A percentile compares a stretch with the other conserved stretches of the same genome.
Conservation (phyloP, 2,888 invertebrate species). For the Halictus quadricinctus region DNA sequence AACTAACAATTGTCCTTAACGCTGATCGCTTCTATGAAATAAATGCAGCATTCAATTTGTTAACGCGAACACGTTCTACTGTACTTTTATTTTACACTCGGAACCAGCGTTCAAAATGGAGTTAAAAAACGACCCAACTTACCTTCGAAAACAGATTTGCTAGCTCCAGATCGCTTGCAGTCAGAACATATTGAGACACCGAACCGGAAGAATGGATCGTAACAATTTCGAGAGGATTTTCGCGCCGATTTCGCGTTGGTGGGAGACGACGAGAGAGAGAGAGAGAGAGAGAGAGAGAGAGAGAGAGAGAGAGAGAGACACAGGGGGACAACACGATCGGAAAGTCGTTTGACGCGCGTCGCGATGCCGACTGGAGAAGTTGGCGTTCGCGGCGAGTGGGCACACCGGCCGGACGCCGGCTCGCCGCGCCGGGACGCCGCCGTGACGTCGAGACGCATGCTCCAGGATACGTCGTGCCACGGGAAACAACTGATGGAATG, state of each 20-base stretch:
- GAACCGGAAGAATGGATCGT: neutral
- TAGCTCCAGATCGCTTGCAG: neutral
- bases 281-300: neutral
- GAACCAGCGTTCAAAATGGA: too few relatives aligned
- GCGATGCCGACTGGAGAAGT: slow-evolving; percentile 74
- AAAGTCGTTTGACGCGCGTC: slow-evolving; percentile 71
- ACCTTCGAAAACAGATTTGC: slow-evolving; percentile 11
- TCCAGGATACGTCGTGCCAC: slow-evolving; percentile 28
- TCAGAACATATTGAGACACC: neutral
- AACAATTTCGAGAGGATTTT: neutral
- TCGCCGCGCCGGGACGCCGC: slow-evolving; percentile 45
- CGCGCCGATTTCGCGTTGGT: neutral
- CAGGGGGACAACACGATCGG: slow-evolving; percentile 30
- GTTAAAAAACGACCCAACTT: neutral
- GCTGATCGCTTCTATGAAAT: too few relatives aligned
- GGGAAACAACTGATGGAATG: slow-evolving; percentile 21
- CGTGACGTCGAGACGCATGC: slow-evolving; percentile 59
- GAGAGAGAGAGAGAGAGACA: neutral
- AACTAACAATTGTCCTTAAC: too few relatives aligned
- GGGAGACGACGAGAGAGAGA: neutral
- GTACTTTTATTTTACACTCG: neutral
- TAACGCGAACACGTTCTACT: neutral
- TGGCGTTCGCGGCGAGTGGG: slow-evolving; percentile 40
- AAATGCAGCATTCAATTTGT: neutral
- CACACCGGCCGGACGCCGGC: slow-evolving; percentile 46